A percentile compares a stretch with the other conserved stretches of the same genome.
phyloP scores from a whole-genome alignment of 2,888 invertebrate genomes.

The Caenorhabditis becei region DNA sequence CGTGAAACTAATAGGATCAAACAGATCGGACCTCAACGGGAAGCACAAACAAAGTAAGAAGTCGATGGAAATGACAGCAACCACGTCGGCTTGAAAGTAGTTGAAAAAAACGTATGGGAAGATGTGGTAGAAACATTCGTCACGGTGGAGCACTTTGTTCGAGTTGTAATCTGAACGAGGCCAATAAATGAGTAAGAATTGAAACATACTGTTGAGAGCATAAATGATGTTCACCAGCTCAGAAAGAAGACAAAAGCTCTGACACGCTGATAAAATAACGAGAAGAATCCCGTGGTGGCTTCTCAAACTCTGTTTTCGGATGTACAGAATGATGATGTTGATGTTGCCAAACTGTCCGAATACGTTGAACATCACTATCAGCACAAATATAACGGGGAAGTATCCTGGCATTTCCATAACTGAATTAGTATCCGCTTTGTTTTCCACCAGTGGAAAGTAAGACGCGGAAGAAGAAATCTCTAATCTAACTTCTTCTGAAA shows the following conservation, averaged over 20 bases:
- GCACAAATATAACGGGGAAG: not conserved
- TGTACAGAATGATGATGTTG: constrained; percentile 3
- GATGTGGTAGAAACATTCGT: not conserved
- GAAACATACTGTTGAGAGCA: constrained; percentile 9
- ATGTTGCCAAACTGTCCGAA: constrained; percentile 19
- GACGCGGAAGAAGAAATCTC: too few species aligned
- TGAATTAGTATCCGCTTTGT: too few species aligned
- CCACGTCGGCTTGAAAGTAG: constrained; percentile 14
- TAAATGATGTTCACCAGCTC: constrained; percentile 12
- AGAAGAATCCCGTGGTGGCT: constrained; percentile 11
- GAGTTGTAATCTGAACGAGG: not conserved
- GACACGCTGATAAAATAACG: constrained; percentile 1
- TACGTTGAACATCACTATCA: not conserved
- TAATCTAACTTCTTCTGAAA: too few species aligned
- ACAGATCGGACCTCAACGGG: not conserved
- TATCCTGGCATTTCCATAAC: not conserved
- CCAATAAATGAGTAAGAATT: too few species aligned
- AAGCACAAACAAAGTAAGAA: constrained; percentile 8
- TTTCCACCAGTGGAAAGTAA: too few species aligned
- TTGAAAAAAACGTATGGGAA: constrained; percentile 27
- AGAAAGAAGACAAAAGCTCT: constrained; percentile 15
- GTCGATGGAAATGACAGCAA: constrained; percentile 9
- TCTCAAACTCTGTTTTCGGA: not conserved
- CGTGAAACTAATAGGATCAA: too few species aligned
- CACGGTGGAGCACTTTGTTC: not conserved